Evolutionary conservation across 2,797 vertebrate species (phyloP).

Genomic region (Syncerus caffer): DNA sequence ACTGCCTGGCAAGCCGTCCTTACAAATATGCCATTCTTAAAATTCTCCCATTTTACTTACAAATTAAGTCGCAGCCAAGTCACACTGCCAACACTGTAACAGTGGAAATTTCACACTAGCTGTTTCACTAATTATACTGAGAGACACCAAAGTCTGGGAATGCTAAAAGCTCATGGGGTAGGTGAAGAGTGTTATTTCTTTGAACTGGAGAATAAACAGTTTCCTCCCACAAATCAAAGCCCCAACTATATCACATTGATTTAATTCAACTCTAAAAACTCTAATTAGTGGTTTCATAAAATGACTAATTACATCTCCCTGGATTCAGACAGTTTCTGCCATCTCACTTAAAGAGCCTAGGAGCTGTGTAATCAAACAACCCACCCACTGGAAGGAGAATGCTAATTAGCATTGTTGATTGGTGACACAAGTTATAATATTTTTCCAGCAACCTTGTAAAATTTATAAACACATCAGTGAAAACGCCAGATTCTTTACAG

Average conservation of each 20-base stretch:
- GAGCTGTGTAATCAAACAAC: not conserved
- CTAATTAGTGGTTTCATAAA: constrained; percentile 53
- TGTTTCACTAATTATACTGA: not conserved
- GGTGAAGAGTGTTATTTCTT: constrained; percentile 21
- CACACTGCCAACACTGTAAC: not conserved
- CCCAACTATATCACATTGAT: constrained; percentile 57
- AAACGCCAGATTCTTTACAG: not conserved
- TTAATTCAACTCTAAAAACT: constrained; percentile 65
- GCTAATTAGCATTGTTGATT: not conserved
- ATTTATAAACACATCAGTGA: not conserved
- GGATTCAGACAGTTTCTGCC: constrained; percentile 23
- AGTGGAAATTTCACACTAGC: not conserved
- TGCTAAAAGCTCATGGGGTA: not conserved
- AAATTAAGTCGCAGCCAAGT: constrained; percentile 52
- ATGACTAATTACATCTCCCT: constrained; percentile 25
- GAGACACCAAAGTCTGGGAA: not conserved
- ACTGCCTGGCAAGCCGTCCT: not conserved
- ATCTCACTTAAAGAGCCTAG: not conserved
- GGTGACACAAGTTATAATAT: not conserved
- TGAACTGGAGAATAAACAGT: constrained; percentile 42
- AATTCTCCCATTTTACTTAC: constrained; percentile 51
- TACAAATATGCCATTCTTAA: not conserved
- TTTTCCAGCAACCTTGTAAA: constrained; percentile 13
- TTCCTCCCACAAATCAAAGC: constrained; percentile 60
- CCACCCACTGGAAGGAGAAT: not conserved